Evolutionary conservation across 2,113 vertebrate genomes (phyloP).

Genomic region (Hippoglossus stenolepis): DNA sequence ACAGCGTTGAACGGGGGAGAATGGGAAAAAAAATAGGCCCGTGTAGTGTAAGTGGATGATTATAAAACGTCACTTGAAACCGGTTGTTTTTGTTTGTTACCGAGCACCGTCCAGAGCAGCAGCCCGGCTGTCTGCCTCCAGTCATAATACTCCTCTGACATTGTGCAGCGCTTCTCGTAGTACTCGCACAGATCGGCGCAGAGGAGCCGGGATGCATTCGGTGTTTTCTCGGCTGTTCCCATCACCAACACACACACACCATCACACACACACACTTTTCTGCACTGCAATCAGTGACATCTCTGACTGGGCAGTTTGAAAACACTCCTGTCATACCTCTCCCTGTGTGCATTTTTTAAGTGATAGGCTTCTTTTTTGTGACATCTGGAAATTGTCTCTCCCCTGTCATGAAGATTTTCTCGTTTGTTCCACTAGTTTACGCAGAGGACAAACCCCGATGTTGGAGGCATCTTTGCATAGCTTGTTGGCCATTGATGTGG

Average conservation of each 20-base stretch:
- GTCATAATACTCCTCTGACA: constrained; percentile 78
- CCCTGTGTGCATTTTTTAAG: not conserved
- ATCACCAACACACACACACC: constrained; percentile 22
- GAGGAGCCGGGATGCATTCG: constrained; percentile 48
- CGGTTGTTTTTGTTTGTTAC: constrained; percentile 68
- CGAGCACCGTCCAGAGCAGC: constrained; percentile 47
- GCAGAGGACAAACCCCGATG: constrained; percentile 37
- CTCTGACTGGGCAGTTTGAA: constrained; percentile 41
- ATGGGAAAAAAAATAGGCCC: constrained; percentile 25
- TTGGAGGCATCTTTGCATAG: constrained; percentile 31
- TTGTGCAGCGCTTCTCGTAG: constrained; percentile 72
- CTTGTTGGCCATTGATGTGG: constrained; percentile 56
- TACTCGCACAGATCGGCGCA: constrained; percentile 67
- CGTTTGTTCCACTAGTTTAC: constrained; percentile 43
- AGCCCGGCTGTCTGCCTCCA: constrained; percentile 60
- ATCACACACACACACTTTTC: constrained; percentile 54
- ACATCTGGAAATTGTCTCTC: constrained; percentile 22
- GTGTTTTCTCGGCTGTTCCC: constrained; percentile 59
- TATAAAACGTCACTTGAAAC: constrained; percentile 42
- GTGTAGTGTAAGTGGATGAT: not conserved
- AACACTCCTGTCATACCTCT: not conserved
- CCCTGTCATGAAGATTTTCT: constrained; percentile 20
- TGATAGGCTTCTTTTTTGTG: constrained; percentile 20
- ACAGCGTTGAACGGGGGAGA: constrained; percentile 15
- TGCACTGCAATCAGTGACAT: constrained; percentile 51